These are phyloP conservation scores for Patiria miniata DNA, from an alignment of 35 echinoderm and acorn worm species.

Conservation along the genomic window DNA sequence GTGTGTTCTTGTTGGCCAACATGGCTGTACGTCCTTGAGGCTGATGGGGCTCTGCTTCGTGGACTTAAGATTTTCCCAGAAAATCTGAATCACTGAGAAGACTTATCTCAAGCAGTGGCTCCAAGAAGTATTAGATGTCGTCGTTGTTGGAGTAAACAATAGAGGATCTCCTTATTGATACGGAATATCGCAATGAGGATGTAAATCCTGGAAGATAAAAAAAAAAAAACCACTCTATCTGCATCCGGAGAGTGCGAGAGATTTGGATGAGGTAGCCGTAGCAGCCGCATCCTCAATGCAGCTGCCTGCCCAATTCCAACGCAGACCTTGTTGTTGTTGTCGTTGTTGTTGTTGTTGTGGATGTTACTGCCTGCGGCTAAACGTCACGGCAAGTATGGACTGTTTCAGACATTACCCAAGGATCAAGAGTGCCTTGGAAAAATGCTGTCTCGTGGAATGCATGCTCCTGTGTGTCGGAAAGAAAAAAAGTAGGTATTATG, in stretches of 20 bases:
- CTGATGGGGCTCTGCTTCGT: too few relatives aligned
- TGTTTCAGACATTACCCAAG: background rate
- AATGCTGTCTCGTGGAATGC: background rate
- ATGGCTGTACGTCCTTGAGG: too few relatives aligned
- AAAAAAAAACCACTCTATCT: too few relatives aligned
- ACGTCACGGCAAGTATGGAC: conserved; percentile 6
- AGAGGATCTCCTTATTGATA: too few relatives aligned
- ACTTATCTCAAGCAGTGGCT: too few relatives aligned
- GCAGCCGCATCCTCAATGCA: conserved; percentile 7
- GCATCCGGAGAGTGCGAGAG: background rate
- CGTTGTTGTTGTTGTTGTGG: background rate
- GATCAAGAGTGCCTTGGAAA: background rate
- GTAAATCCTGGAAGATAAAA: too few relatives aligned
- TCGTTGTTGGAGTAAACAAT: too few relatives aligned
- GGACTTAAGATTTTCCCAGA: too few relatives aligned
- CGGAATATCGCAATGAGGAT: too few relatives aligned
- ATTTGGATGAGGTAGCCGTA: background rate
- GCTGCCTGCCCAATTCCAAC: background rate
- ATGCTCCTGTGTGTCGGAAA: background rate
- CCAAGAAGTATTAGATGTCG: too few relatives aligned
- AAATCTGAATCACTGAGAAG: too few relatives aligned
- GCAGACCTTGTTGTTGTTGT: background rate
- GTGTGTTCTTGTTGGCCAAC: too few relatives aligned
- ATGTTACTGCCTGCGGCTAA: background rate
- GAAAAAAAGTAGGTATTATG: conserved; percentile 5